phyloP scores from a whole-genome alignment of 2,797 vertebrate species.

The Phaenicophaeus curvirostris region DNA sequence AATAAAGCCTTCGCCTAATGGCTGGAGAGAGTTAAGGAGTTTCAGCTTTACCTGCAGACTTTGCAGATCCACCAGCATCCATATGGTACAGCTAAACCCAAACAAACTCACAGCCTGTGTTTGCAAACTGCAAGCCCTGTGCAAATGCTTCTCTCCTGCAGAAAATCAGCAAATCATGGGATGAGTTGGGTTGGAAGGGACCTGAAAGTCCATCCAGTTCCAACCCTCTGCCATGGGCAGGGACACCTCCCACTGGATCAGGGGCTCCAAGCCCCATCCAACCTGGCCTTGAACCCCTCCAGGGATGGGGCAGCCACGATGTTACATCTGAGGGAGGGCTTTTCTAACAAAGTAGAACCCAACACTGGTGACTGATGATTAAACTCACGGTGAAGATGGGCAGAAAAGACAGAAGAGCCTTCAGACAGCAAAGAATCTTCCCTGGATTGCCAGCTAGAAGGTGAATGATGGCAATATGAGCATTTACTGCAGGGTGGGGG shows the following conservation, averaged over 20 bases:
- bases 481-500: not conserved
- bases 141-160: not conserved
- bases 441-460: not conserved
- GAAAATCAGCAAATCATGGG: not conserved
- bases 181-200: too few relatives aligned
- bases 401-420: not conserved
- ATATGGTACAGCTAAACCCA: not conserved
- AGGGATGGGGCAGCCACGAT: too few relatives aligned
- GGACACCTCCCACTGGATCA: too few relatives aligned
- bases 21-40: not conserved
- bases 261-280: too few relatives aligned
- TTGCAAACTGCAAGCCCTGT: not conserved
- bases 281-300: too few relatives aligned
- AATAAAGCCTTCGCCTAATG: not conserved
- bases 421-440: not conserved
- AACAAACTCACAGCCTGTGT: not conserved
- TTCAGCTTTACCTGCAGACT: not conserved
- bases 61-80: not conserved
- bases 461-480: not conserved
- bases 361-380: fast-evolving
- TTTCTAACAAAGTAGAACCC: not conserved
- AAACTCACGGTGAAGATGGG: fast-evolving
- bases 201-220: too few relatives aligned
- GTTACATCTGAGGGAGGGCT: too few relatives aligned
- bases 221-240: too few relatives aligned